phyloP scores from a whole-genome alignment of 2,888 invertebrate species.

The Odontomyia ornata region DNA sequence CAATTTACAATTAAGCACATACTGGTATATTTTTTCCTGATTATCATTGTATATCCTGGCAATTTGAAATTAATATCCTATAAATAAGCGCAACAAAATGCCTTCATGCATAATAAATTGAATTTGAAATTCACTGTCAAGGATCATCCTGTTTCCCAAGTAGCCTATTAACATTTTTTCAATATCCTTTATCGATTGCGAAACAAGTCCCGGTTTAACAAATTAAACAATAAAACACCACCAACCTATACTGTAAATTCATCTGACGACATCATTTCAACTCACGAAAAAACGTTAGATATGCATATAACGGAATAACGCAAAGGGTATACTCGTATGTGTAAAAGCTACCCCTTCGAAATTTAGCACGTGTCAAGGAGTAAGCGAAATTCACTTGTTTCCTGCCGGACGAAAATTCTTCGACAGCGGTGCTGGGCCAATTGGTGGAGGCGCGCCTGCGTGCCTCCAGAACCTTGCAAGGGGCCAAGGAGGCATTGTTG shows the following conservation, averaged over 20 bases:
- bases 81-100: too few relatives aligned
- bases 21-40: too few relatives aligned
- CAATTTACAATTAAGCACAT: too few relatives aligned
- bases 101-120: too few relatives aligned
- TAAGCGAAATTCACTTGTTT: conserved; percentile 46
- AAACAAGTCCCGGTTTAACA: not conserved
- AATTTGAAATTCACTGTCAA: not conserved
- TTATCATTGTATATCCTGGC: too few relatives aligned
- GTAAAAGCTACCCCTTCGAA: conserved; percentile 25
- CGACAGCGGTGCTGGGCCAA: conserved; percentile 26
- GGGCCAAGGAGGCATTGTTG: conserved; percentile 43
- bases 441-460: conserved; percentile 48
- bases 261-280: not conserved
- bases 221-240: conserved; percentile 3
- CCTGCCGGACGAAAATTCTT: conserved; percentile 12
- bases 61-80: too few relatives aligned
- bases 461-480: conserved; percentile 44
- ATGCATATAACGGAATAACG: not conserved
- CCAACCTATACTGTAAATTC: not conserved
- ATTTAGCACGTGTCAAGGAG: conserved; percentile 46
- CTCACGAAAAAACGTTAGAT: not conserved
- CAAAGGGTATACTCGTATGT: not conserved
- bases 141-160: not conserved
- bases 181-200: not conserved
- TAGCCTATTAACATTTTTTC: not conserved